Evolutionary conservation across 2,113 vertebrate genomes (phyloP).

Genomic region (Leucoraja erinaceus): DNA sequence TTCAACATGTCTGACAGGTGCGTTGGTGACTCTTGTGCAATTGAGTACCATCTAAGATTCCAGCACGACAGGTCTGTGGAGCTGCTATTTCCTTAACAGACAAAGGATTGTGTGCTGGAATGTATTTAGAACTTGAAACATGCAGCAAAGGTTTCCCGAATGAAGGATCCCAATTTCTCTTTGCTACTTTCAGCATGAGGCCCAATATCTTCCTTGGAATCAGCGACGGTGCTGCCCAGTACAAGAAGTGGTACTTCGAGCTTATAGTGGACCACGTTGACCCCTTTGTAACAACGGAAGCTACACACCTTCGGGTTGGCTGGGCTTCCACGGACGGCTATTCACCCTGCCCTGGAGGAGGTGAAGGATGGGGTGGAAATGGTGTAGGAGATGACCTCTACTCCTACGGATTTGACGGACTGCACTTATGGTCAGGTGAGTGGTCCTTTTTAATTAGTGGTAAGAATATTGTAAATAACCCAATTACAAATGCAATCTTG

Average conservation of each 20-base stretch:
- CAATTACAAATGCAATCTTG: neutral
- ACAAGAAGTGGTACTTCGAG: constrained; percentile 94
- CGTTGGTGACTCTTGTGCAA: neutral
- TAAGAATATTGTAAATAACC: neutral
- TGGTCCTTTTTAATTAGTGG: neutral
- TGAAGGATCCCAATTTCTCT: neutral
- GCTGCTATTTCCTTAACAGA: neutral
- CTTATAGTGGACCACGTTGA: constrained; percentile 82
- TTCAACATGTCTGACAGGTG: neutral
- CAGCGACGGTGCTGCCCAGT: constrained; percentile 88
- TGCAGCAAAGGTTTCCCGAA: neutral
- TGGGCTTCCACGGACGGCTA: constrained; percentile 90
- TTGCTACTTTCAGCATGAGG: constrained; percentile 66
- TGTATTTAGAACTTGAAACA: neutral
- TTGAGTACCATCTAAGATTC: neutral
- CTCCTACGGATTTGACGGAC: constrained; percentile 88
- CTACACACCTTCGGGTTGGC: constrained; percentile 85
- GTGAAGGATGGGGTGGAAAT: constrained; percentile 88
- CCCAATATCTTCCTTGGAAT: constrained; percentile 92
- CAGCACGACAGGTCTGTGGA: neutral
- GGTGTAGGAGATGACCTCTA: constrained; percentile 89
- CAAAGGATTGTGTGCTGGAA: neutral
- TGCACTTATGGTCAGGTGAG: constrained; percentile 91
- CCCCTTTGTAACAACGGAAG: constrained; percentile 82
- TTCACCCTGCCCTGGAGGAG: constrained; percentile 79